Percentiles rank a stretch among this genome's conserved stretches.
Evolutionary conservation across 2,888 invertebrate species (phyloP).

Genomic region (Oxycera nigricornis): DNA sequence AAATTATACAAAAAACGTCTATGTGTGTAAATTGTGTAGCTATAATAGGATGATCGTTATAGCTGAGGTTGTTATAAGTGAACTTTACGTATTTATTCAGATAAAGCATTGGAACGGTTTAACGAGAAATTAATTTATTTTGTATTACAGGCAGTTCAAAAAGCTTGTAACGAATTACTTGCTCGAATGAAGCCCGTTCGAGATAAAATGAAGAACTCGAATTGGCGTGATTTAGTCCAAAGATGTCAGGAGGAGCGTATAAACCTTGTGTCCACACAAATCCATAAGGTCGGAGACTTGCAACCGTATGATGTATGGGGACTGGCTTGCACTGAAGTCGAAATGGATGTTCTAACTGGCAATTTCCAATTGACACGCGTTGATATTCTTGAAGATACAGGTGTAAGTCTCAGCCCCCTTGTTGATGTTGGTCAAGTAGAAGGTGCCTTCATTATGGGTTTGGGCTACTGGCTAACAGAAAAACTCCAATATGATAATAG

Average conservation of each 20-base stretch:
- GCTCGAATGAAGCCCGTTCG: slow-evolving; percentile 67
- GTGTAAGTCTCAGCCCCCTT: slow-evolving; percentile 70
- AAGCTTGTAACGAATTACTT: slow-evolving; percentile 68
- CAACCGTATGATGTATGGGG: slow-evolving; percentile 69
- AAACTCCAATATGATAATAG: slow-evolving; percentile 66
- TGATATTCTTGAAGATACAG: slow-evolving; percentile 73
- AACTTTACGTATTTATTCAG: too few relatives aligned
- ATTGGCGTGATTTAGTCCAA: slow-evolving; percentile 66
- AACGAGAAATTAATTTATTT: too few relatives aligned
- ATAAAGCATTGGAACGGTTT: too few relatives aligned
- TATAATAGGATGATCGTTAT: too few relatives aligned
- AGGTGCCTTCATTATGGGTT: slow-evolving; percentile 75
- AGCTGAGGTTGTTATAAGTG: too few relatives aligned
- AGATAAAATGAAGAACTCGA: slow-evolving; percentile 62
- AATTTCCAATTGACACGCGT: slow-evolving; percentile 70
- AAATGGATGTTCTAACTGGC: slow-evolving; percentile 77
- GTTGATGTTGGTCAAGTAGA: slow-evolving; percentile 75
- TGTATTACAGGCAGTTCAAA: slow-evolving; percentile 62
- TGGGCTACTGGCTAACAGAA: slow-evolving; percentile 75
- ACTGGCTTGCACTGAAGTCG: slow-evolving; percentile 69
- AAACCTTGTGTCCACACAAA: slow-evolving; percentile 66
- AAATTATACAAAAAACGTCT: too few relatives aligned
- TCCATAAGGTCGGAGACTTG: slow-evolving; percentile 63
- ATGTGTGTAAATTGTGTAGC: too few relatives aligned
- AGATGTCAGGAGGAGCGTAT: slow-evolving; percentile 63